Base-by-base conservation (phyloP, 2,113 vertebrate species). In the Addax nasomaculatus region DNA sequence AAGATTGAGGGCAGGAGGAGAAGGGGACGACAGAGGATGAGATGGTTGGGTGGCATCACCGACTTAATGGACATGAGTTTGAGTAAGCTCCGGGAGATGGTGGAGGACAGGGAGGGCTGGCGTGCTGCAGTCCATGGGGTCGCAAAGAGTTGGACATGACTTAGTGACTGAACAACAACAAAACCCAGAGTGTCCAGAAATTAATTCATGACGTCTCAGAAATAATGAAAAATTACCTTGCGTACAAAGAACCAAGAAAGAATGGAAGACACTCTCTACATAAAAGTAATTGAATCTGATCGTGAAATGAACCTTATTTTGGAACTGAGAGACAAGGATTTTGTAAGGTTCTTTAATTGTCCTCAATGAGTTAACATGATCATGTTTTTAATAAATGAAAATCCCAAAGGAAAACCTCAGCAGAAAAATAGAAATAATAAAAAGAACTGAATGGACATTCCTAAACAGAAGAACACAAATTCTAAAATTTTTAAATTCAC, bases 101-200 rank as follows among this genome's bases (percentile, higher is more conserved):
- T 43, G 5, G 43, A 14, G 39, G 12, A 76, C 3, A 76, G 70
- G 39, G 70, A 76, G 6, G 36, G 23, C 39, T 27, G 70, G 70
- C 3, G 0, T 43, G 70, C 3, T 76, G 23, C 12, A 15, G 23
- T 43, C 23, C 12, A 2, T 15, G 39, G 70, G 6, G 12, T 27
- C 6, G 0, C 70, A 76, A 43, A 76, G 39, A 27, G 39, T 43
- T 1, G 2, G 39, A 76, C 39, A 76, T 0, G 0, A 27, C 39
- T 43, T 0, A 76, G 36, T 3, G 6, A 76, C 12, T 43, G 39
- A 76, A 76, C 39, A 43, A 13, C 36, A 36, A 16, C 13, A 43
- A 39, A 6, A 23, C 19, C 12, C 36, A 39, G 19, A 11, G 15
- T 13, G 12, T 43, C 53, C 19, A 62, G 55, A 78, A 30, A 43